These are phyloP conservation scores for Megathymus violae DNA, from an alignment of 1,140 invertebrate genomes.

Conservation along the genomic window DNA sequence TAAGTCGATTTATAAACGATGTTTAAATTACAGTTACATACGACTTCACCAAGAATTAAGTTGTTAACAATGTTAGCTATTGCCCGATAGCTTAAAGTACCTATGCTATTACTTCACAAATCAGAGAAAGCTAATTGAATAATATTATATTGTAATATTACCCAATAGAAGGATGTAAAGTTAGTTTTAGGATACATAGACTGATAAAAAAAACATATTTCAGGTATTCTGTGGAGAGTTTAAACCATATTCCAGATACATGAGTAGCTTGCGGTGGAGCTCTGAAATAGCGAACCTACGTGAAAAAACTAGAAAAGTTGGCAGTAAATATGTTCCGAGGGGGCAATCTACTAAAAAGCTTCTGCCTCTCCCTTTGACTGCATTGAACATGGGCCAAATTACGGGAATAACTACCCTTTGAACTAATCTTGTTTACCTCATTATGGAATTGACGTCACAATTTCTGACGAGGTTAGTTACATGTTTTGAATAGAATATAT, in stretches of 20 bases:
- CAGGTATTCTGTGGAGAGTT: neutral
- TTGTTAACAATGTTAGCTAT: too few species aligned
- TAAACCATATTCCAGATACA: conserved; percentile 20
- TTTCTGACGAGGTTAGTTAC: neutral
- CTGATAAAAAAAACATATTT: too few species aligned
- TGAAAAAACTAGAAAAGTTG: conserved; percentile 28
- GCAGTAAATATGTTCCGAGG: conserved; percentile 14
- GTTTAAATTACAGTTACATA: too few species aligned
- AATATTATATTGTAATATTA: too few species aligned
- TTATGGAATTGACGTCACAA: conserved; percentile 11
- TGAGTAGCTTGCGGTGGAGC: conserved; percentile 13
- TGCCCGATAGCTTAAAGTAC: too few species aligned
- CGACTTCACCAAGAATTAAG: too few species aligned
- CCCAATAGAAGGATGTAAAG: too few species aligned
- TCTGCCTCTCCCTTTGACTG: conserved; percentile 20
- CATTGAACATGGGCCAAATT: conserved; percentile 19
- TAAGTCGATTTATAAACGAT: too few species aligned
- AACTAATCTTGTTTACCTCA: conserved; percentile 13
- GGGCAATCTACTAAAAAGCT: conserved; percentile 30
- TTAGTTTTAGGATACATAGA: too few species aligned
- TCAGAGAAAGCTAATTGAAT: too few species aligned
- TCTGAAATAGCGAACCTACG: conserved; percentile 23
- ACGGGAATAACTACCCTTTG: neutral
- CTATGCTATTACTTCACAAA: too few species aligned
- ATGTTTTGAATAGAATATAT: neutral